Percentiles rank a stretch among this genome's conserved stretches.
Conservation (phyloP, 2,888 invertebrate genomes). For the Trissolcus brochymenae region DNA sequence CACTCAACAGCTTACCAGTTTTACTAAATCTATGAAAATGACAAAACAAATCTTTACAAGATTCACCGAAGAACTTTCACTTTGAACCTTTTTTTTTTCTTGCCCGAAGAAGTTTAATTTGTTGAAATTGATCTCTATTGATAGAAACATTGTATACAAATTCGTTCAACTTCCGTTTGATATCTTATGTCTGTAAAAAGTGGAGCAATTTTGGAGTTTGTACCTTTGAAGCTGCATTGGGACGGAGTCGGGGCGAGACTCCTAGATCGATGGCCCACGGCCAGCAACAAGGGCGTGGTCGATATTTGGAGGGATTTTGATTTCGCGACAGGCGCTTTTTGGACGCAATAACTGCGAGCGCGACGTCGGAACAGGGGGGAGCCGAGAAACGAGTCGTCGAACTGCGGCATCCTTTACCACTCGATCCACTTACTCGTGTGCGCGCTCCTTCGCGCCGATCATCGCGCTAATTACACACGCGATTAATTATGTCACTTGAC, state of each 20-base stretch:
- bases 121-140: too few species aligned
- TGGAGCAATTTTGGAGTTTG: constrained; percentile 38
- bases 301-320: constrained; percentile 71
- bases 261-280: constrained; percentile 72
- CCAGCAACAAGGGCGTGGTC: constrained; percentile 71
- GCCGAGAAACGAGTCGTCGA: constrained; percentile 74
- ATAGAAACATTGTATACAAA: too few species aligned
- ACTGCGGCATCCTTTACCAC: constrained; percentile 70
- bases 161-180: too few species aligned
- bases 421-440: constrained; percentile 35
- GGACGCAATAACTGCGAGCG: constrained; percentile 72
- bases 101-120: too few species aligned
- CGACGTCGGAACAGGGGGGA: constrained; percentile 73
- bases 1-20: constrained; percentile 16
- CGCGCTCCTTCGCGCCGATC: neutral
- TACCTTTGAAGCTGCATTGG: constrained; percentile 72
- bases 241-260: constrained; percentile 70
- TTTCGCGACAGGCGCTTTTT: constrained; percentile 70
- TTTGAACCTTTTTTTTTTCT: too few species aligned
- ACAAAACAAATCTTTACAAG: constrained; percentile 1
- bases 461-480: constrained; percentile 22
- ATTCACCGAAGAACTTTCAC: too few species aligned
- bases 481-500: constrained; percentile 24
- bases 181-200: too few species aligned
- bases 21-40: constrained; percentile 5